phyloP scores from a whole-genome alignment of 2,888 invertebrate genomes.

The Thereva nobilitata region DNA sequence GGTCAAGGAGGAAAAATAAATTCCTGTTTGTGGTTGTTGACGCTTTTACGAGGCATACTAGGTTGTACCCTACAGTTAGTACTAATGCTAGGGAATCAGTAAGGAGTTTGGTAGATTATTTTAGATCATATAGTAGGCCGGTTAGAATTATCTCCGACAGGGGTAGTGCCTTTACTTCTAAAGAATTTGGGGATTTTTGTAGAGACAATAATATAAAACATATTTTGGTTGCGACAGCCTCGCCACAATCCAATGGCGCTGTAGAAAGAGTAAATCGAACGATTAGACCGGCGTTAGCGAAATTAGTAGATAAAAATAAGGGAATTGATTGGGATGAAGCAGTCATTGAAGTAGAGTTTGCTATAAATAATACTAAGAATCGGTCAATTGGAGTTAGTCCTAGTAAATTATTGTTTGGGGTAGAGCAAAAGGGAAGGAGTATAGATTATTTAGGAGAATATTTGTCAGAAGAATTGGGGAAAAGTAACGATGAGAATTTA shows the following conservation, averaged over 20 bases:
- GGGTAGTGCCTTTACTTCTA: slow-evolving; percentile 49
- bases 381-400: slow-evolving; percentile 46
- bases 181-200: slow-evolving; percentile 1
- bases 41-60: slow-evolving; percentile 51
- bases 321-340: slow-evolving; percentile 34
- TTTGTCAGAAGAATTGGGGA: neutral
- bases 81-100: slow-evolving; percentile 47
- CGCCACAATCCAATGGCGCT: slow-evolving; percentile 34
- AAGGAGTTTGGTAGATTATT: slow-evolving; percentile 43
- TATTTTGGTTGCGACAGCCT: slow-evolving; percentile 29
- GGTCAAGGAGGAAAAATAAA: slow-evolving; percentile 46
- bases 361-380: slow-evolving; percentile 45
- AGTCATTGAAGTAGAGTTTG: slow-evolving; percentile 44
- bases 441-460: slow-evolving; percentile 7
- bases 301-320: slow-evolving; percentile 17
- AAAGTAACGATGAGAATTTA: too few species aligned
- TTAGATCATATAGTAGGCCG: slow-evolving; percentile 41
- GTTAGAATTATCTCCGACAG: slow-evolving; percentile 51
- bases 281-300: slow-evolving; percentile 26
- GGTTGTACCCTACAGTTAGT: slow-evolving; percentile 47
- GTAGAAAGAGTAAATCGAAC: slow-evolving; percentile 30
- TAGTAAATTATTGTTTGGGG: slow-evolving; percentile 45
- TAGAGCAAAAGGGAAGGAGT: slow-evolving; percentile 44
- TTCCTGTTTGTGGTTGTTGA: slow-evolving; percentile 52
- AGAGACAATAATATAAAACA: slow-evolving; percentile 28